Conservation (phyloP, 2,888 invertebrate genomes). For the Dryobota labecula region DNA sequence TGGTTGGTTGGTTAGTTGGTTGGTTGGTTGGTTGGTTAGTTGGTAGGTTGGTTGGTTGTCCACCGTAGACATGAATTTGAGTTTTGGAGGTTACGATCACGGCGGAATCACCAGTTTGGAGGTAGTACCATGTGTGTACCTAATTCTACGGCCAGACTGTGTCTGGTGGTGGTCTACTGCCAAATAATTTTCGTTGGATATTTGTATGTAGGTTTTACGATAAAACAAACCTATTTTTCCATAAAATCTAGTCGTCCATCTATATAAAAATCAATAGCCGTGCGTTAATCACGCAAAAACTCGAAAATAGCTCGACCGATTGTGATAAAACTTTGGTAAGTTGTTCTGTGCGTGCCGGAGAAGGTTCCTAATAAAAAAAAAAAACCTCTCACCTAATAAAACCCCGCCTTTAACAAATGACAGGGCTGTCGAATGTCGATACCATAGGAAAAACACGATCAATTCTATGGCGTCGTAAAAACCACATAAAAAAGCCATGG, state of each 20-base stretch:
- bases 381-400: not conserved
- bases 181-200: not conserved
- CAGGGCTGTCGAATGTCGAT: slow-evolving; percentile 4
- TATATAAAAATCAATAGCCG: too few species aligned
- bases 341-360: too few species aligned
- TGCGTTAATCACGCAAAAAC: too few species aligned
- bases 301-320: too few species aligned
- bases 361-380: too few species aligned
- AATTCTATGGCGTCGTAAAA: slow-evolving; percentile 79
- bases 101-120: not conserved
- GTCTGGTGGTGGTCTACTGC: too few species aligned
- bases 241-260: not conserved
- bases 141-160: not conserved
- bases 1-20: too few species aligned
- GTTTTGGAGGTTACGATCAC: not conserved
- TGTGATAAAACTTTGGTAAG: too few species aligned
- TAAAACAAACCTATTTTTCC: not conserved
- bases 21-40: too few species aligned
- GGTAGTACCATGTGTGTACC: too few species aligned
- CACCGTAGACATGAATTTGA: not conserved
- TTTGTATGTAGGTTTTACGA: not conserved
- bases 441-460: slow-evolving; percentile 69
- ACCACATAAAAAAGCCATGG: slow-evolving; percentile 73
- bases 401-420: slow-evolving; percentile 18
- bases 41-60: too few species aligned